Evolutionary conservation across 2,797 vertebrate genomes (phyloP), one percentile per base, ranked within the genome.

Genomic region (Paguma larvata): DNA sequence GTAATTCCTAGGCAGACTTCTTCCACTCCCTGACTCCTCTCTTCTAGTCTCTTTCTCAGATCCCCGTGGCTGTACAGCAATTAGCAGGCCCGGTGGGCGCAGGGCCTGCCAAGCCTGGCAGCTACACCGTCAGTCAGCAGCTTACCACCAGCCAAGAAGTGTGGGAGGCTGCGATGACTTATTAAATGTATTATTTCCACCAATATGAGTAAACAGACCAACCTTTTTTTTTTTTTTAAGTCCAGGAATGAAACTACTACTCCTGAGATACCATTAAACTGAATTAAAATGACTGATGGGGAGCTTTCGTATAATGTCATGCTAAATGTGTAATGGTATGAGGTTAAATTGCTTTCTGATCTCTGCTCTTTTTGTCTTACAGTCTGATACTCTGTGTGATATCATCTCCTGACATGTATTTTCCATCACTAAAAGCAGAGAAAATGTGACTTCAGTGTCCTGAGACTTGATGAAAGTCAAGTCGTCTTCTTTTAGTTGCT

Each of bases 161-260:
- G 0, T 78, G 44, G 63, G 95, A 91, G 44, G 79, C 46, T 21
- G 32, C 0, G 2, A 83, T 68, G 86, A 96, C 87, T 94, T 87
- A 94, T 59, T 87, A 65, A 48, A 72, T 89, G 84, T 92, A 89
- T 96, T 95, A 78, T 92, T 90, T 96, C 72, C 84, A 94, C 92
- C 78, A 85, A 72, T 67, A 85, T 78, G 75, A 93, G 62, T 86
- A 97, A 93, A 89, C 73, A 93, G 51, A 65, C 27, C 86, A 82
- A 92, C 41, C 59, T 18, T 65, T 77, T 68, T 80, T 77, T 68
- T 80, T 83, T 88, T 78, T 46, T 32, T 30, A 87, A 96, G 48
- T 67, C 72, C 59, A 87, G 19, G 25, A 95, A 67, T 72, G 59
- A 95, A 86, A 96, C 51, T 80, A 14, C n/a, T 51, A 56, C 88